phyloP scores from a whole-genome alignment of 2,113 vertebrate species.

The Phalacrocorax aristotelis region DNA sequence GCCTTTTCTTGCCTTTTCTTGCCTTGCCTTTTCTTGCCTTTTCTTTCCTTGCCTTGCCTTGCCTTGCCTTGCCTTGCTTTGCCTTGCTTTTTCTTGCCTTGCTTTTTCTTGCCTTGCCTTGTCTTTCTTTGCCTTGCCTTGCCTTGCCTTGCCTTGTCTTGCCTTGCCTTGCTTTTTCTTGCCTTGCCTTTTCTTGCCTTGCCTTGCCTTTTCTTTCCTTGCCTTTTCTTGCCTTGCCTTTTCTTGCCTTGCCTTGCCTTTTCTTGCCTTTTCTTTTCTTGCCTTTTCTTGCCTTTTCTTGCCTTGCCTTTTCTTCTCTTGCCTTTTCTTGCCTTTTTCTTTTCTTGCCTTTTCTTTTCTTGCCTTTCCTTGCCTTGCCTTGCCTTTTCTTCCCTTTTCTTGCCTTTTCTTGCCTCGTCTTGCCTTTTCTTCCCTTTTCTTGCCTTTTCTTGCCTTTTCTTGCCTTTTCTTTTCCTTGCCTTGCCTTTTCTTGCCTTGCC shows the following conservation, averaged over 20 bases:
- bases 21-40: background rate
- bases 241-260: background rate
- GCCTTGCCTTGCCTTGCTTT: no score
- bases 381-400: background rate
- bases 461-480: no score
- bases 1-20: background rate
- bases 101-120: background rate
- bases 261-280: background rate
- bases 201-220: no score
- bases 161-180: background rate
- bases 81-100: no score
- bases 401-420: background rate
- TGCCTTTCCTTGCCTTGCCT: no score
- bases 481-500: no score
- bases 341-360: no score
- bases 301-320: background rate
- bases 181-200: no score
- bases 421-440: background rate
- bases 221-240: no score
- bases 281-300: background rate
- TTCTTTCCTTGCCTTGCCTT: no score
- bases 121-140: background rate
- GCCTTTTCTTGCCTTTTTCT: no score
- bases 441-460: no score
- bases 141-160: background rate